These are phyloP conservation scores for Eupithecia dodoneata DNA, from an alignment of 2,888 invertebrate genomes.

Conservation along the genomic window DNA sequence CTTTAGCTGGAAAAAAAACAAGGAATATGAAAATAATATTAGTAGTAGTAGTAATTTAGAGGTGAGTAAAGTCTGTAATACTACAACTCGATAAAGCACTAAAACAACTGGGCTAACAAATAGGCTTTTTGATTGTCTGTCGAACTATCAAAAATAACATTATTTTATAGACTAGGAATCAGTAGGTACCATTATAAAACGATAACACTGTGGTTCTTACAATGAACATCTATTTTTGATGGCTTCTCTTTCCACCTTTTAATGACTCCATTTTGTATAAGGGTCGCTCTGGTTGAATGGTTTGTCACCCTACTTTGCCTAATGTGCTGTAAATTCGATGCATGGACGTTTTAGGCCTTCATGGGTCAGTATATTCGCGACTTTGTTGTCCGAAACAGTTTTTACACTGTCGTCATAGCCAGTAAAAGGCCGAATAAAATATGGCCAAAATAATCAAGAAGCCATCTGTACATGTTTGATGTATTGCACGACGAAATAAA, in stretches of 20 bases:
- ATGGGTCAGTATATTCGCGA: slow-evolving; percentile 31
- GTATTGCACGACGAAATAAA: slow-evolving; percentile 8
- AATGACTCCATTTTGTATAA: slow-evolving; percentile 12
- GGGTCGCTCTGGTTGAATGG: slow-evolving; percentile 37
- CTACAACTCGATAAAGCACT: neutral
- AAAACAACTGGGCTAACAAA: too few species aligned
- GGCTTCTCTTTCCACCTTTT: slow-evolving; percentile 4
- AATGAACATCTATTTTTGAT: neutral
- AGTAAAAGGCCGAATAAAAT: slow-evolving; percentile 15
- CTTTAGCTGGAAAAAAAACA: slow-evolving; percentile 74
- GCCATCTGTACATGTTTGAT: neutral
- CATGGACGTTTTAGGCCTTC: slow-evolving; percentile 14
- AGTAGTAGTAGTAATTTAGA: too few species aligned
- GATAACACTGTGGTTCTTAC: neutral
- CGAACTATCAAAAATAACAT: neutral
- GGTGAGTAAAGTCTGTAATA: too few species aligned
- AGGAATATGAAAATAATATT: neutral
- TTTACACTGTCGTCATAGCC: slow-evolving; percentile 1
- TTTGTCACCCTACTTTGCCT: slow-evolving; percentile 34
- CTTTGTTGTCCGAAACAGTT: slow-evolving; percentile 20
- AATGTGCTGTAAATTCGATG: slow-evolving; percentile 27
- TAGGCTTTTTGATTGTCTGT: neutral
- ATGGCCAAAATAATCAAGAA: slow-evolving; percentile 17
- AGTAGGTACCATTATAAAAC: neutral
- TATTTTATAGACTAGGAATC: neutral